Evolutionary conservation across 2,797 vertebrate species (phyloP).

Genomic region (Poeciliopsis infans): DNA sequence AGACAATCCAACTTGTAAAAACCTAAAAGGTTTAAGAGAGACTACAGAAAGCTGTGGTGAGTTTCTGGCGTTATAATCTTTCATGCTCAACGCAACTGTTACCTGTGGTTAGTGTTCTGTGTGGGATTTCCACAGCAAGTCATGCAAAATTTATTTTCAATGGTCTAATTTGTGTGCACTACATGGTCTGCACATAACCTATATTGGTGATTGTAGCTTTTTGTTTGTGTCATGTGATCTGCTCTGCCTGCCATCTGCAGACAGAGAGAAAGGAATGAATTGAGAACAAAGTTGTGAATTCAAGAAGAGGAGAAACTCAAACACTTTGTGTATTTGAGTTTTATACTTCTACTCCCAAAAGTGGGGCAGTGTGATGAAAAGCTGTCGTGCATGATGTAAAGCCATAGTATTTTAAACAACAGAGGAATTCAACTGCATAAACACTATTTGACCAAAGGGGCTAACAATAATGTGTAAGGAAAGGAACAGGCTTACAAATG

Average conservation of each 20-base stretch:
- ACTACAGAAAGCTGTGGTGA: neutral
- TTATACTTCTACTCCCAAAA: no score
- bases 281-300: neutral
- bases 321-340: no score
- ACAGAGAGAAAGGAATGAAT: neutral
- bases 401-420: no score
- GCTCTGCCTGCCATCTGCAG: neutral
- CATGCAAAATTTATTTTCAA: neutral
- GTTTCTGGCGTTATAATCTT: neutral
- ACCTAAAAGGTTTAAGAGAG: neutral
- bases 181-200: no score
- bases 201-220: neutral
- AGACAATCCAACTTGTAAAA: neutral
- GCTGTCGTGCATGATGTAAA: no score
- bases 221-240: neutral
- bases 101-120: neutral
- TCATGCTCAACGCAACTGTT: neutral
- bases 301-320: neutral
- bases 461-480: no score
- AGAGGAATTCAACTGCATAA: no score
- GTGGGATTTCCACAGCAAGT: neutral
- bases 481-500: no score
- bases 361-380: no score
- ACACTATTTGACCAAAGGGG: no score
- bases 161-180: no score